These are phyloP conservation scores for Synanthedon andrenaeformis DNA, from an alignment of 2,888 invertebrate genomes.

Conservation along the genomic window DNA sequence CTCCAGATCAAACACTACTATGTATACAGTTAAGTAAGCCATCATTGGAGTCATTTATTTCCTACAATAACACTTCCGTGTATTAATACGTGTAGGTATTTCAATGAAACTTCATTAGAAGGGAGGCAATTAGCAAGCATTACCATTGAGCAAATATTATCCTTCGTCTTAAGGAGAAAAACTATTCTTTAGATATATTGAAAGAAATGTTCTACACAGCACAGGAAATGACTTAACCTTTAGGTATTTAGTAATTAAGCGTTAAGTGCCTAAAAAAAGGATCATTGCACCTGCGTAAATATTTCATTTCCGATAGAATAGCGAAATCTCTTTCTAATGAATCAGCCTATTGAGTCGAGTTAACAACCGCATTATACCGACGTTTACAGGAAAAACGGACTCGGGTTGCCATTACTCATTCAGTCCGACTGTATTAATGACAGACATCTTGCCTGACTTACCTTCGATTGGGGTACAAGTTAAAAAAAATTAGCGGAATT, in stretches of 20 bases:
- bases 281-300: no score
- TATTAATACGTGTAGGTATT: no score
- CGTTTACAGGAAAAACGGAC: slow-evolving; percentile 30
- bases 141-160: no score
- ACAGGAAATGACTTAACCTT: not conserved
- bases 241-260: not conserved
- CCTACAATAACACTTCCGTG: no score
- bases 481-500: slow-evolving; percentile 11
- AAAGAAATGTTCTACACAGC: not conserved
- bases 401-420: slow-evolving; percentile 42
- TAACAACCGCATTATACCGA: slow-evolving; percentile 48
- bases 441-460: slow-evolving; percentile 57
- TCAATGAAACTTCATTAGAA: no score
- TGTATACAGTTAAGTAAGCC: no score
- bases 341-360: slow-evolving; percentile 35
- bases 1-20: no score
- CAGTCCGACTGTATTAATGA: slow-evolving; percentile 50
- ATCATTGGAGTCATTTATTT: no score
- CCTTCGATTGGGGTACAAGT: slow-evolving; percentile 30
- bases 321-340: slow-evolving; percentile 10
- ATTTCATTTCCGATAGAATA: not conserved
- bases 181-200: not conserved
- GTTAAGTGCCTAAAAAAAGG: not conserved
- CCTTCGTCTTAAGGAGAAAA: not conserved
- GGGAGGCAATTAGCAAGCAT: no score